Evolutionary conservation across 2,113 vertebrate genomes (phyloP).

Genomic region (Poecile atricapillus): DNA sequence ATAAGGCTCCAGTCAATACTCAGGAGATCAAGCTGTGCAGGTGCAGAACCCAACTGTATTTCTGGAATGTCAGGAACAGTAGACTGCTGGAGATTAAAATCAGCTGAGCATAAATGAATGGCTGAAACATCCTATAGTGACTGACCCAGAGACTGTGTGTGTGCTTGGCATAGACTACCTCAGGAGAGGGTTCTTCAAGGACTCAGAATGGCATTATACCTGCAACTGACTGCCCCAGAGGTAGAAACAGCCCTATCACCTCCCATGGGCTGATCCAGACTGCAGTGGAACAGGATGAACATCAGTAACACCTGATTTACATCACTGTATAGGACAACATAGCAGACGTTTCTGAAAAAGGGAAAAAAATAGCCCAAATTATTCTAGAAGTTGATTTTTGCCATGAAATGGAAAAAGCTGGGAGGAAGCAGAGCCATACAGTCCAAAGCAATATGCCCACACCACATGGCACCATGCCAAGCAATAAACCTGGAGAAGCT

Average conservation of each 20-base stretch:
- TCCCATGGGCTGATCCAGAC: not conserved
- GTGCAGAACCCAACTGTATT: not conserved
- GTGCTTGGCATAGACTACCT: not conserved
- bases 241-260: accelerated
- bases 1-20: not conserved
- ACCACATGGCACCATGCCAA: not conserved
- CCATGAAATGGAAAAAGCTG: not conserved
- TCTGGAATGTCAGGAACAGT: not conserved
- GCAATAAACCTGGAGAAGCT: not conserved
- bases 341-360: not conserved
- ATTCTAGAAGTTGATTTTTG: not conserved
- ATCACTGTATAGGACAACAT: not conserved
- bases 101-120: not conserved
- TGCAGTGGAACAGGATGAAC: not conserved
- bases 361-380: not conserved
- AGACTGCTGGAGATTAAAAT: not conserved
- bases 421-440: not conserved
- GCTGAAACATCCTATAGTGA: not conserved
- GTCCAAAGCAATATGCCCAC: not conserved
- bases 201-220: not conserved
- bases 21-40: not conserved
- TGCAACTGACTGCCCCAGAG: not conserved
- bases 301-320: not conserved
- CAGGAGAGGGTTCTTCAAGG: not conserved
- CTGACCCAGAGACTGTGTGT: not conserved